Base-by-base conservation (phyloP, 2,888 invertebrate genomes). In the Acanthococcus lagerstroemiae region DNA sequence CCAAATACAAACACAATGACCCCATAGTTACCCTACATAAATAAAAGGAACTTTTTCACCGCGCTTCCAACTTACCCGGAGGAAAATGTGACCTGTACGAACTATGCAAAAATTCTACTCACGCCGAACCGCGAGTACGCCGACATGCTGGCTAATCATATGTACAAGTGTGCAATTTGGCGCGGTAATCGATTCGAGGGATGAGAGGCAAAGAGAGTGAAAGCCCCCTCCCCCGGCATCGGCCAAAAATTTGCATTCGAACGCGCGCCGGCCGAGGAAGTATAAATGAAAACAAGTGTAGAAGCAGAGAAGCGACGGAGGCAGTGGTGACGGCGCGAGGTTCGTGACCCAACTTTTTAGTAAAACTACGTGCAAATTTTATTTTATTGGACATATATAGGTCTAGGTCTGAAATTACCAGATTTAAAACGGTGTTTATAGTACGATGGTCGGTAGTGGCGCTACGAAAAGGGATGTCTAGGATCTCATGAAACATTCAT, bases 401-500 rank as follows among this genome's bases (percentile, higher is more conserved):
- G 65, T 65, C 65, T 65, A 65, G 65, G 65, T 65, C 65, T 65
- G 65, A 65, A 55, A 55, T 55, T 55, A 65, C 55, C 55, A 55
- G 55, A 65, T 65, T 65, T 65, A 65, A 65, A 65, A 65, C 55
- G 55, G 65, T 55, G 55, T 55, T 65, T 65, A 65, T 65, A 55
- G 65, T 37, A 55, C 55, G 55, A 65, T 55, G 55, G 65, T 65
- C 55, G 65, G 46, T 55, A 30, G 55, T n/a, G 60, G 57, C 26
- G 50, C 63, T 48, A 45, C 58, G 48, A 55, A 60, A 55, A 65
- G 66, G 65, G 68, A 48, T 66, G 67, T 65, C 61, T 67, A 63
- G 55, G 67, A 60, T 63, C 68, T 69, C 68, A 69, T 69, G 69
- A 69, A 69, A 68, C 67, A 69, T 69, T 68, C 69, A 69, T 69